Evolutionary conservation across 2,113 vertebrate genomes (phyloP).

Genomic region (Zapornia atra): DNA sequence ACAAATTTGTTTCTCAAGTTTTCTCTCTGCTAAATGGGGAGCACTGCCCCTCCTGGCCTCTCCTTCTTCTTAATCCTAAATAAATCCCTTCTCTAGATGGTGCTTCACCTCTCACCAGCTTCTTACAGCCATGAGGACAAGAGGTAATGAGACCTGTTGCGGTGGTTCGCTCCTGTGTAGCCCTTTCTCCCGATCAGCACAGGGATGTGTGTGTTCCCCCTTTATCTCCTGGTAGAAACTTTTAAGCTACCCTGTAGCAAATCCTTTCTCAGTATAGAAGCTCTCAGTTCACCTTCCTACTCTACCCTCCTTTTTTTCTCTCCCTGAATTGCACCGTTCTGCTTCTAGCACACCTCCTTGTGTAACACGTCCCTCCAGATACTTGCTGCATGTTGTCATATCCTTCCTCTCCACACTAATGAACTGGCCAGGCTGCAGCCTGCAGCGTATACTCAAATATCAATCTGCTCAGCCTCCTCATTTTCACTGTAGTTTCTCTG

Average conservation of each 20-base stretch:
- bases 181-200: neutral
- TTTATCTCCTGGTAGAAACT: neutral
- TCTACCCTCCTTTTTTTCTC: neutral
- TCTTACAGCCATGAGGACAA: neutral
- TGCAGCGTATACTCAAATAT: constrained; percentile 4
- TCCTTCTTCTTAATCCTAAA: constrained; percentile 27
- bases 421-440: constrained; percentile 41
- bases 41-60: neutral
- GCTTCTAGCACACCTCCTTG: neutral
- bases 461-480: constrained; percentile 4
- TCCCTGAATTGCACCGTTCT: neutral
- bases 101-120: neutral
- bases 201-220: neutral
- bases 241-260: neutral
- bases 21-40: neutral
- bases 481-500: constrained; percentile 38
- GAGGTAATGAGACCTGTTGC: neutral
- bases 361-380: constrained; percentile 11
- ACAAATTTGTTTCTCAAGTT: neutral
- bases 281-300: neutral
- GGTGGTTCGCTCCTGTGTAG: neutral
- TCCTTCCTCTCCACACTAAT: neutral
- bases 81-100: neutral
- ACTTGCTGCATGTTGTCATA: constrained; percentile 49
- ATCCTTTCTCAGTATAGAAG: neutral